A percentile compares a stretch with the other conserved stretches of the same genome.
These are phyloP conservation scores for Petrosia ficiformis DNA, from an alignment of 37 sponge, comb jelly and placozoan genomes.

Conservation along the genomic window DNA sequence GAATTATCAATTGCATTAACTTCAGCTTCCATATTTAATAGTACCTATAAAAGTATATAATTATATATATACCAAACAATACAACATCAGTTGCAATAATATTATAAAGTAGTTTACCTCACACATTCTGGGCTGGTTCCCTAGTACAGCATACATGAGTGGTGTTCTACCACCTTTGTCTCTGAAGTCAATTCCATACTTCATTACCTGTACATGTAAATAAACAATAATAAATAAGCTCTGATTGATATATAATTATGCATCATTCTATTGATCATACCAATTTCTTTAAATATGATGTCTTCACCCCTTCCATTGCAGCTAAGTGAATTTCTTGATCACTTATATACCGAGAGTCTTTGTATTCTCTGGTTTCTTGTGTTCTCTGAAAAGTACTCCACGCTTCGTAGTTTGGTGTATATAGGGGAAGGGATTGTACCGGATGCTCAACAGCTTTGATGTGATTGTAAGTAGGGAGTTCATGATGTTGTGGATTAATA, in stretches of 20 bases:
- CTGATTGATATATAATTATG: not conserved
- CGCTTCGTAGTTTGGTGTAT: too few species aligned
- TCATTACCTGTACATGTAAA: constrained; percentile 27
- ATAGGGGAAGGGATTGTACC: not conserved
- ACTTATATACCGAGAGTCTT: too few species aligned
- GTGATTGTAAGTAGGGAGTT: too few species aligned
- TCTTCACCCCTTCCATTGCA: constrained; percentile 67
- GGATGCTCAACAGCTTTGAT: too few species aligned
- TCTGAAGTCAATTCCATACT: constrained; percentile 66
- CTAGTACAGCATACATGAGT: constrained; percentile 86
- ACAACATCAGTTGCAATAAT: not conserved
- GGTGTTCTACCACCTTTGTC: constrained; percentile 83
- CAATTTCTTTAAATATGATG: constrained; percentile 44
- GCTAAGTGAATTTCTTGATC: constrained; percentile 58
- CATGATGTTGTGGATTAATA: too few species aligned
- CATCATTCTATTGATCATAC: constrained; percentile 15
- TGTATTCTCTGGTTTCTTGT: too few species aligned
- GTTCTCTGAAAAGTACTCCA: too few species aligned
- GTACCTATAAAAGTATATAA: not conserved
- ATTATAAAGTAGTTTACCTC: constrained; percentile 17
- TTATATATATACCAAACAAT: not conserved
- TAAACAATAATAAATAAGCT: not conserved
- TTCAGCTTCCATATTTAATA: constrained; percentile 56
- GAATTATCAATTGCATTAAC: constrained; percentile 52
- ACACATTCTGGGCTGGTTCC: constrained; percentile 79